Base-by-base conservation (phyloP, 2,113 vertebrate species). In the Lanius collurio region DNA sequence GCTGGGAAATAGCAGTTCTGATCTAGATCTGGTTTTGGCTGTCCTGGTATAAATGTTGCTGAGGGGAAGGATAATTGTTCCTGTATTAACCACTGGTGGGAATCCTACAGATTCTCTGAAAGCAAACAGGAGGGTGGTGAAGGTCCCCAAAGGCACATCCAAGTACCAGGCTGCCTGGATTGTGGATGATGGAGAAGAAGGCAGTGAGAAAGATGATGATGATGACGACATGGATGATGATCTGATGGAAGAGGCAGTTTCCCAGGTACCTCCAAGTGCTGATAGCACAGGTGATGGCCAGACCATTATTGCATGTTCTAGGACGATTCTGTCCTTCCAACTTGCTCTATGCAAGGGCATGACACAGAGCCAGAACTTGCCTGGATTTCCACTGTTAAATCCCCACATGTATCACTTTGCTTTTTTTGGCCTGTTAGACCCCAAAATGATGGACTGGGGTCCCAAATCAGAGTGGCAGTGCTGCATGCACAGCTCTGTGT, bases 161-260 rank as follows among this genome's bases (percentile, higher is more conserved):
- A 98, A 97, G 85, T 99, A 99, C 95, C 99, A 99, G 96, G 99
- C 99, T 64, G 97, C 98, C 8, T 99, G 99, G 99, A 99, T 99
- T 86, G 93, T 99, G 79, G 98, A 99, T 77, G 98, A 98, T 44
- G 97, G 83, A 47, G 97, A 97, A 6, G 98, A 83, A 3, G 96
- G 96, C 71, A 96, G 67, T 28, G 97, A 92, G 22, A 98, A 98
- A 17, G 94, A 94, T 5, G 98, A 98, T 16, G 98, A 98, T 4
- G 95, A 69, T 30, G 89, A 95, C 5, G 97, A 98, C 64, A 98
- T 97, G 59, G 97, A 98, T 97, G 91, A 94, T 14, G 94, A 95
- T n/a, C 94, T 94, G 96, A 96, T 97, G 97, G 98, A 98, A 68
- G 98, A 98, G 20, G 95, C 90, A n/a, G 79, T 97, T 82, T 98